Evolutionary conservation across 2,888 invertebrate genomes (phyloP).

Genomic region (Cheilosia scutellata): DNA sequence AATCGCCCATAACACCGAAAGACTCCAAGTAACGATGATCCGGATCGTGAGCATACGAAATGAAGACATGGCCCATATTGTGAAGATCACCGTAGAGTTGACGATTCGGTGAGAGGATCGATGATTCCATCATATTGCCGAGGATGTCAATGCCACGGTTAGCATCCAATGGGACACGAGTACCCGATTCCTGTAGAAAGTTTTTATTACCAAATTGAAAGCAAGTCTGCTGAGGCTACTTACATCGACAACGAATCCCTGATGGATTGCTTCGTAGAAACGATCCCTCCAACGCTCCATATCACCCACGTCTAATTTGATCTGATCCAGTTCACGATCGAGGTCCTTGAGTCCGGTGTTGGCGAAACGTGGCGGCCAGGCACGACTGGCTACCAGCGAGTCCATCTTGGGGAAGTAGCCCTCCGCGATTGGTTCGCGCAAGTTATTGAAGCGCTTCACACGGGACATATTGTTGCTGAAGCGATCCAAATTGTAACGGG

Average conservation of each 20-base stretch:
- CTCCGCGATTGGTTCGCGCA: conserved; percentile 89
- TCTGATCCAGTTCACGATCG: conserved; percentile 88
- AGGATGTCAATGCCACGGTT: conserved; percentile 90
- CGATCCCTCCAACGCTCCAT: conserved; percentile 91
- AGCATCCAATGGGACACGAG: conserved; percentile 86
- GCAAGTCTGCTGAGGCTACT: conserved; percentile 70
- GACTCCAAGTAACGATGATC: conserved; percentile 89
- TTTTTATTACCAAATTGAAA: neutral
- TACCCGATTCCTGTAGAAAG: conserved; percentile 85
- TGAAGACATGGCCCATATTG: conserved; percentile 92
- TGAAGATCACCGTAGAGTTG: conserved; percentile 91
- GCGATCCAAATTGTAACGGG: conserved; percentile 91
- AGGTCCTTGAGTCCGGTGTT: conserved; percentile 86
- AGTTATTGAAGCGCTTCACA: conserved; percentile 87
- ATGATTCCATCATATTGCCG: conserved; percentile 92
- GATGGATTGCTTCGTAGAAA: conserved; percentile 89
- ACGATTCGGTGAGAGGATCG: conserved; percentile 88
- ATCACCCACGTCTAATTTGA: conserved; percentile 88
- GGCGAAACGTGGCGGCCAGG: conserved; percentile 90
- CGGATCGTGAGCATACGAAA: conserved; percentile 92
- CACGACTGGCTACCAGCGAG: conserved; percentile 89
- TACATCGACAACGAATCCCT: conserved; percentile 86
- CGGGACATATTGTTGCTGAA: conserved; percentile 89
- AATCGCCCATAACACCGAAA: conserved; percentile 93
- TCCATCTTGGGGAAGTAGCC: conserved; percentile 94